Evolutionary conservation across 2,888 invertebrate species (phyloP), one percentile per base, ranked within the genome.

Genomic region (Scaptomyza flava): DNA sequence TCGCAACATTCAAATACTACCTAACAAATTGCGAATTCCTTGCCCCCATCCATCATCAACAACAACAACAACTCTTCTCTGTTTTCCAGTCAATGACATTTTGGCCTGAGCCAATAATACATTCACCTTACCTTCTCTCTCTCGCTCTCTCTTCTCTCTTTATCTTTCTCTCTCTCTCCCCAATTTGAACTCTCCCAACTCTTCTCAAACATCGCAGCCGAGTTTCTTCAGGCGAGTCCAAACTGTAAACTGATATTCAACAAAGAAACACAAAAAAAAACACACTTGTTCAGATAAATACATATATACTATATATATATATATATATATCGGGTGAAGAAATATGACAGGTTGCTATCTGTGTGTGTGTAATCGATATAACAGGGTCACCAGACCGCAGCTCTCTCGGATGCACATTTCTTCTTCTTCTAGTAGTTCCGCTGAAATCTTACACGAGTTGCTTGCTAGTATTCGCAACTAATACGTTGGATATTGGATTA

Each of bases 381-480:
- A 65, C 50, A 72, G 68, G 76, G 72, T 76, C 58, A 76, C 27
- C 75, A 46, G 75, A 76, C 61, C 76, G 72, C 75, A 72, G 70
- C 65, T 54, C 58, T 64, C 61, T 64, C 58, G 57, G 34, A 57
- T 70, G 56, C 62, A 65, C 62, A 65, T 70, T 59, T 62, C 74
- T 59, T 60, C 34, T 41, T 17, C 34, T 41, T 17, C 9, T n/a
- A 6, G 6, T 48, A 72, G 72, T 72, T 72, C 72, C 72, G 67
- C 57, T 61, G 23, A 31, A 38, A 43, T 59, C 45, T 47, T 53
- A 46, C 14, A 30, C 17, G 31, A 31, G 7, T 31, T 7, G 17
- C 17, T 17, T 17, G 17, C 17, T 17, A 17, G 17, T 17, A 17
- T 4, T 56, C 51, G 46, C 47, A 46, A 31, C 14, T 14, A 14